Percentiles rank a stretch among this genome's conserved stretches.
These are phyloP conservation scores for Bolinopsis microptera DNA, from an alignment of 37 sponge, comb jelly and placozoan genomes.

Conservation along the genomic window DNA sequence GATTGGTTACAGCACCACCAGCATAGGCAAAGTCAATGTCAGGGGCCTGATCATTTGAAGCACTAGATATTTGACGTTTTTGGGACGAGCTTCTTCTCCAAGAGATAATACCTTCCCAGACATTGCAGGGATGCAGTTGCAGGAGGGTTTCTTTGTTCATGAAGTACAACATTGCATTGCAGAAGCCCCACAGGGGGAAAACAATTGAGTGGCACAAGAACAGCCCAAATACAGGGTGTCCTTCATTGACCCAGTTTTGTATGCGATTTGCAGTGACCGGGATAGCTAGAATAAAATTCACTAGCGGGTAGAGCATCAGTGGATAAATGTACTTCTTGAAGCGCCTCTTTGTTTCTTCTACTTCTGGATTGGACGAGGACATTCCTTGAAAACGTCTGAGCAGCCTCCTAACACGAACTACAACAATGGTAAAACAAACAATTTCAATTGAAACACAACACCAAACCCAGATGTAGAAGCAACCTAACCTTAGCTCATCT, in stretches of 20 bases:
- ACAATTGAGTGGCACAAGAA: conserved; percentile 10
- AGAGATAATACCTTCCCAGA: not conserved
- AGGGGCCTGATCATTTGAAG: not conserved
- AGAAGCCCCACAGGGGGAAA: conserved; percentile 32
- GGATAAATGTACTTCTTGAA: conserved; percentile 13
- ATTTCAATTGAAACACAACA: not conserved
- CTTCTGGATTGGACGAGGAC: not conserved
- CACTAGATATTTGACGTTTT: not conserved
- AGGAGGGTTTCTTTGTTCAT: not conserved
- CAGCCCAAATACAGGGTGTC: not conserved
- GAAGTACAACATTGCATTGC: conserved; percentile 49
- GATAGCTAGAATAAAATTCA: conserved; percentile 14
- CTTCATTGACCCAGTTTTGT: conserved; percentile 9
- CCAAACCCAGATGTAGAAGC: conserved; percentile 14
- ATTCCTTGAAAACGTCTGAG: not conserved
- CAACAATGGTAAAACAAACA: not conserved
- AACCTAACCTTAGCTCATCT: not conserved
- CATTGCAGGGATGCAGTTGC: not conserved
- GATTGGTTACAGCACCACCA: not conserved
- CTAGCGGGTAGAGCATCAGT: conserved; percentile 3
- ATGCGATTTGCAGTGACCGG: not conserved
- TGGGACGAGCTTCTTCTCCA: not conserved
- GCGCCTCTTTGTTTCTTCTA: not conserved
- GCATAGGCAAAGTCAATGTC: not conserved
- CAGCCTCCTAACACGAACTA: not conserved